These are phyloP conservation scores for Drosophila mayaguana DNA, from an alignment of 2,888 invertebrate genomes.

Conservation along the genomic window DNA sequence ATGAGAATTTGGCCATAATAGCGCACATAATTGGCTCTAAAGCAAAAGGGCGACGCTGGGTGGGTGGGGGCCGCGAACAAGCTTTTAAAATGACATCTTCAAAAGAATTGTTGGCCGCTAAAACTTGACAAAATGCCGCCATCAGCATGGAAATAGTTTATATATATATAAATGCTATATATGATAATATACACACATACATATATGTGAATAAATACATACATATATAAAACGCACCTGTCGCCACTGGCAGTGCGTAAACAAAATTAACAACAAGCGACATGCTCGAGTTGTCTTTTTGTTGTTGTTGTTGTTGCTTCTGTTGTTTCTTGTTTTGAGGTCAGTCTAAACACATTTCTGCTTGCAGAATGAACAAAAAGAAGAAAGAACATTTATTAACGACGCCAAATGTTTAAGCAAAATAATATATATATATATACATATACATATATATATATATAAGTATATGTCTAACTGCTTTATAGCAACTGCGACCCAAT, in stretches of 20 bases:
- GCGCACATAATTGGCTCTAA: constrained; percentile 75
- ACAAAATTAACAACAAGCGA: constrained; percentile 76
- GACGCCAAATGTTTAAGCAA: constrained; percentile 68
- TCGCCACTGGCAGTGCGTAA: constrained; percentile 70
- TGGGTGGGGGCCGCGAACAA: constrained; percentile 17
- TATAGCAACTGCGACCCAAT: constrained; percentile 78
- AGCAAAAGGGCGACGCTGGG: constrained; percentile 16
- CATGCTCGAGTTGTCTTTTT: constrained; percentile 63
- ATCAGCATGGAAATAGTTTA: constrained; percentile 54
- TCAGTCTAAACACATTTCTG: constrained; percentile 61
- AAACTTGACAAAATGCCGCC: constrained; percentile 46
- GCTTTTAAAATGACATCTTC: constrained; percentile 67
- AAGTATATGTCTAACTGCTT: constrained; percentile 63
- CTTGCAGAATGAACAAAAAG: constrained; percentile 30
- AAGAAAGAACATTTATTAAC: constrained; percentile 65
- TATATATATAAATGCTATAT: constrained; percentile 23
- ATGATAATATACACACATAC: constrained; percentile 38
- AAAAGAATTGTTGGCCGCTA: constrained; percentile 55
- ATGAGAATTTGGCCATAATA: constrained; percentile 80
- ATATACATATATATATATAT: neutral
- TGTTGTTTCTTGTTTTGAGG: constrained; percentile 60
- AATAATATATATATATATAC: constrained; percentile 16
- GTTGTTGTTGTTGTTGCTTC: constrained; percentile 12
- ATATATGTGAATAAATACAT: constrained; percentile 34
- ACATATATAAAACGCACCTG: constrained; percentile 64